A percentile compares a stretch with the other conserved stretches of the same genome.
Conservation (phyloP, 2,113 vertebrate genomes). For the Hippoglossus stenolepis region DNA sequence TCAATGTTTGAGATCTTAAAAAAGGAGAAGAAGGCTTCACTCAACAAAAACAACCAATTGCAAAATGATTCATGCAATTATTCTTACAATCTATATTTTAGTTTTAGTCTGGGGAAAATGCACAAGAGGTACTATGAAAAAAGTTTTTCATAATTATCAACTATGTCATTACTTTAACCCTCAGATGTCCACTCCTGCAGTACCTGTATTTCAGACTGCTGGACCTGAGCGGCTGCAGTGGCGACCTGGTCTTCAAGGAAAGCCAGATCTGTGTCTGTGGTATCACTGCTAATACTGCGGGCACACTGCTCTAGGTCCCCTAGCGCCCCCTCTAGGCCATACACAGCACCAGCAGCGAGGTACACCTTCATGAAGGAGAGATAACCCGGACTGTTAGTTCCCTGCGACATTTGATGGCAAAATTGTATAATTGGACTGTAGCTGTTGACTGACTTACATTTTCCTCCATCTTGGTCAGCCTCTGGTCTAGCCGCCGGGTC, state of each 20-base stretch:
- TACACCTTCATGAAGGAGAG: constrained; percentile 86
- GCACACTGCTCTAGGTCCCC: constrained; percentile 89
- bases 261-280: constrained; percentile 88
- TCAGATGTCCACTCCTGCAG: background rate
- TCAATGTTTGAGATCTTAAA: constrained; percentile 95
- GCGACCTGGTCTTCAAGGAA: constrained; percentile 96
- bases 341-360: constrained; percentile 92
- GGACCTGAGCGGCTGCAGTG: constrained; percentile 93
- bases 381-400: background rate
- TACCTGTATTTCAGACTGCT: constrained; percentile 96
- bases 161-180: too few species aligned
- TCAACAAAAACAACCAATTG: background rate
- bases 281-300: constrained; percentile 88
- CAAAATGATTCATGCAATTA: background rate
- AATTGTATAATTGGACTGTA: background rate
- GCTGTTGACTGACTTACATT: constrained; percentile 84
- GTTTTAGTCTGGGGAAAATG: background rate
- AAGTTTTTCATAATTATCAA: too few species aligned
- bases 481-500: constrained; percentile 87
- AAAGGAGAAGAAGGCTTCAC: background rate
- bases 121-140: background rate
- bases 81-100: background rate
- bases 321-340: constrained; percentile 92
- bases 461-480: constrained; percentile 95
- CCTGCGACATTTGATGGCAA: too few species aligned